Evolutionary conservation across 1,140 invertebrate genomes (phyloP).

Genomic region (Hycleus cichorii): DNA sequence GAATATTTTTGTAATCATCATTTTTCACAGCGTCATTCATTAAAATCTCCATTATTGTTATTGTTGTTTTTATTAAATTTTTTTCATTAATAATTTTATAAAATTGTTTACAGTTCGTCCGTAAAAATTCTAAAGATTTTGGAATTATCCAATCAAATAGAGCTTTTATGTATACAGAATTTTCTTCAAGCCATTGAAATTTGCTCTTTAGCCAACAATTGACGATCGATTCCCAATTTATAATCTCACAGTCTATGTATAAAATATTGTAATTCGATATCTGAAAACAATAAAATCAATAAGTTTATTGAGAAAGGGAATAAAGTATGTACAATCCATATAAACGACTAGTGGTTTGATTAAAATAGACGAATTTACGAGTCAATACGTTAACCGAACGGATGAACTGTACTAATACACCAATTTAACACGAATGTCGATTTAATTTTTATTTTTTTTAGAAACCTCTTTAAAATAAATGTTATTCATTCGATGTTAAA

Average conservation of each 20-base stretch:
- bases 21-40: constrained; percentile 58
- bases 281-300: constrained; percentile 17
- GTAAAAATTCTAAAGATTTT: constrained; percentile 56
- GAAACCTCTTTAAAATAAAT: too few relatives aligned
- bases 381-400: too few relatives aligned
- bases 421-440: too few relatives aligned
- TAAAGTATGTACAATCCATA: background rate
- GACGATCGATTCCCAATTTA: constrained; percentile 61
- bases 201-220: constrained; percentile 67
- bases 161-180: constrained; percentile 52
- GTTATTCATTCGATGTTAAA: too few relatives aligned
- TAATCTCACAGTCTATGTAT: constrained; percentile 69
- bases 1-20: constrained; percentile 56
- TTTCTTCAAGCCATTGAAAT: constrained; percentile 54
- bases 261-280: constrained; percentile 84
- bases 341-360: too few relatives aligned
- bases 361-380: too few relatives aligned
- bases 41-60: constrained; percentile 68
- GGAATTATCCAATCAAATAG: constrained; percentile 72
- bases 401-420: too few relatives aligned
- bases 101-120: constrained; percentile 56
- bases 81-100: constrained; percentile 59
- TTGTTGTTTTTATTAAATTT: constrained; percentile 61
- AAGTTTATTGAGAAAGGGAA: background rate
- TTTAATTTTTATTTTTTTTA: too few relatives aligned